Base-by-base conservation (phyloP, 2,888 invertebrate genomes). In the Nymphalis polychloros region DNA sequence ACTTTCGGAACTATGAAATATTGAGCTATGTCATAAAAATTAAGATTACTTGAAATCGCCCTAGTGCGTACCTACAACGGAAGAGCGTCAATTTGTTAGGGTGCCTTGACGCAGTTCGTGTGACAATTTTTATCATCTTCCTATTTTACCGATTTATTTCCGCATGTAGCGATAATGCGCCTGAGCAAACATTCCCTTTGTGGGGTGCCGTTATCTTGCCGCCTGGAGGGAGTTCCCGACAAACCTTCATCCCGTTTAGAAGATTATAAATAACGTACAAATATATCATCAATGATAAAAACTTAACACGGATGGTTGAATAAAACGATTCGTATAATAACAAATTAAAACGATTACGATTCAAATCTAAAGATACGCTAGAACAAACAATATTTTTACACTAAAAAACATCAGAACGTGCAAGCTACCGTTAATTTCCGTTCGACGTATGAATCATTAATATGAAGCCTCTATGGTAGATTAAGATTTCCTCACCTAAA, bases 131-230 rank as follows among this genome's bases (percentile, higher is more conserved):
- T 91, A 89, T 90, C 87, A 73, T 78, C 90, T 88, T 92, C 91
- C 91, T 90, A 87, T 82, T 79, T 78, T 80, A 83, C 85, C 78
- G 83, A 85, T 90, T 89, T 90, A 90, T 91, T 92, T 92, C 92
- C 90, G 91, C 83, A 80, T 83, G 81, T 78, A 73, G 79, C 81
- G 90, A 90, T 91, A 91, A 81, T 82, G 83, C 80, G 84, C 85
- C 84, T 83, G 83, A 76, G 85, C 86, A 92, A 90, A 92, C 89
- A 90, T 79, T 83, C 80, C 74, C 77, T 81, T 81, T 83, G 77
- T 83, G 77, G 84, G 86, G 85, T 66, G 73, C 90, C 41, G 41
- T 90, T 90, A 91, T 90, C 91, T 83, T 69, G 72, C 73, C 70
- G 74, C 67, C 61, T 70, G 52, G 70, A 79, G 87, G 87, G 86